phyloP scores from a whole-genome alignment of 2,888 invertebrate genomes.

The Gnatocerus cornutus region DNA sequence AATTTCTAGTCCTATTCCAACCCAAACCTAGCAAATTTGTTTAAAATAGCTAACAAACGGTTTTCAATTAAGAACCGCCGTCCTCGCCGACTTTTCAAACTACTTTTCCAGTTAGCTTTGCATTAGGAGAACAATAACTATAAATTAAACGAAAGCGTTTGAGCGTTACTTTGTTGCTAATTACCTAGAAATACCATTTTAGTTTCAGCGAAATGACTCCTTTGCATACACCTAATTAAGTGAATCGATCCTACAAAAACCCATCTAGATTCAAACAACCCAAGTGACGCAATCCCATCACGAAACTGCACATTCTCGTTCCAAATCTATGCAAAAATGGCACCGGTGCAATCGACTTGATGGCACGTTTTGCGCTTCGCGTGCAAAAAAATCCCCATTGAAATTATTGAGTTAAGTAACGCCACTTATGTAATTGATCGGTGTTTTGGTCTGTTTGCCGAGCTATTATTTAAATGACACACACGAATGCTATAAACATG shows the following conservation, averaged over 20 bases:
- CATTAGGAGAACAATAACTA: background rate
- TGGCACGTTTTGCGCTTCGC: conserved; percentile 19
- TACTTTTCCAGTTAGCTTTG: background rate
- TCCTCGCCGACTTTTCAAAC: background rate
- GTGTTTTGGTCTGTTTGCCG: conserved; percentile 48
- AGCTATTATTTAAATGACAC: conserved; percentile 51
- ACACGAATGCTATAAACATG: conserved; percentile 46
- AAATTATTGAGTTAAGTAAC: conserved; percentile 47
- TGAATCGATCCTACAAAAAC: conserved; percentile 1
- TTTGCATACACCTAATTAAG: conserved; percentile 7
- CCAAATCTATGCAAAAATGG: conserved; percentile 10
- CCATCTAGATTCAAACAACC: conserved; percentile 8
- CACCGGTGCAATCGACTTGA: conserved; percentile 5
- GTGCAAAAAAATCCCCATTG: conserved; percentile 32
- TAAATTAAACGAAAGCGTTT: conserved; percentile 1
- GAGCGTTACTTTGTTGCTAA: background rate
- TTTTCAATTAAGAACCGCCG: background rate
- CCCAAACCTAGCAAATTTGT: background rate
- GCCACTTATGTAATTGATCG: conserved; percentile 50
- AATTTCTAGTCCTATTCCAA: background rate
- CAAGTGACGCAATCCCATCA: background rate
- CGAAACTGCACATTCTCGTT: conserved; percentile 4
- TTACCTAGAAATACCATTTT: background rate
- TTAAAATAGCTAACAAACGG: conserved; percentile 1
- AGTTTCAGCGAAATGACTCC: background rate